phyloP scores from a whole-genome alignment of 1,140 invertebrate species.

The Drosophila watanabei region DNA sequence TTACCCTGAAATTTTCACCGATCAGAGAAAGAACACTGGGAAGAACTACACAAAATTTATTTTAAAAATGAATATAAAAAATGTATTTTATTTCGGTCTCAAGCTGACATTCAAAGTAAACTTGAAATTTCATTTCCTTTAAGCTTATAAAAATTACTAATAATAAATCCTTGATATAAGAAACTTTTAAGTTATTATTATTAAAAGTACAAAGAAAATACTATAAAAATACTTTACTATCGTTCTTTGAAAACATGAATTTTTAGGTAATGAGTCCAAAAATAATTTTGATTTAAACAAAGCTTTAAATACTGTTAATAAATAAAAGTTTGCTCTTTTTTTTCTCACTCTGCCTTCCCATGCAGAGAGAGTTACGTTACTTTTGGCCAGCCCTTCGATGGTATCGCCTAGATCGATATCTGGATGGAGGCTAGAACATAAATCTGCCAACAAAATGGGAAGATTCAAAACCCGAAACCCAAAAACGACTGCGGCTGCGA shows the following conservation, averaged over 20 bases:
- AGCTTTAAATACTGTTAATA: neutral
- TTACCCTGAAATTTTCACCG: slow-evolving; percentile 76
- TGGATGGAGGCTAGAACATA: slow-evolving; percentile 60
- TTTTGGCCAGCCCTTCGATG: slow-evolving; percentile 29
- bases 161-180: neutral
- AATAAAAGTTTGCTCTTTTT: neutral
- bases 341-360: slow-evolving; percentile 1
- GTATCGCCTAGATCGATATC: slow-evolving; percentile 47
- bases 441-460: slow-evolving; percentile 68
- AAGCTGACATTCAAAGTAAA: neutral
- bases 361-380: slow-evolving; percentile 21
- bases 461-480: slow-evolving; percentile 39
- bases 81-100: neutral
- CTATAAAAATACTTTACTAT: too few species aligned
- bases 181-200: neutral
- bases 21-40: slow-evolving; percentile 32
- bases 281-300: neutral
- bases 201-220: too few species aligned
- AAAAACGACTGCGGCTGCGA: slow-evolving; percentile 53
- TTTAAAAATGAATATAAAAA: too few species aligned
- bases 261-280: too few species aligned
- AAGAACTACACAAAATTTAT: too few species aligned
- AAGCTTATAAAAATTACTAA: neutral
- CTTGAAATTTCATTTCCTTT: neutral
- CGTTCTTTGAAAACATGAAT: too few species aligned